Evolutionary conservation across 2,113 vertebrate genomes (phyloP).

Genomic region (Irena cyanogastra): DNA sequence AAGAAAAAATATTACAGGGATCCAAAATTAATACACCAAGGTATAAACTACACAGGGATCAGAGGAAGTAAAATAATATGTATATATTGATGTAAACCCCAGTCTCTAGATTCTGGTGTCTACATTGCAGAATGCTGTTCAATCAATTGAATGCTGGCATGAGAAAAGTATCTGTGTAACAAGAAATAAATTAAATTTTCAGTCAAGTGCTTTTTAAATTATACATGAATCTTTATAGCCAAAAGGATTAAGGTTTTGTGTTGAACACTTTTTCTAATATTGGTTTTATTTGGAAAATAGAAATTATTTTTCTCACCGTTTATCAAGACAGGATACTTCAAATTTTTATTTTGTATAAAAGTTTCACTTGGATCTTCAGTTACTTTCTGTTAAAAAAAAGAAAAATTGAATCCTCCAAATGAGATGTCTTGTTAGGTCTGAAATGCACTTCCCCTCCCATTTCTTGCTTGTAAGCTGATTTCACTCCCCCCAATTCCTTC

Average conservation of each 20-base stretch:
- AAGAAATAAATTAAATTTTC: neutral
- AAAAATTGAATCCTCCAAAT: neutral
- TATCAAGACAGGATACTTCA: neutral
- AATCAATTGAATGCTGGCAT: neutral
- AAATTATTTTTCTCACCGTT: neutral
- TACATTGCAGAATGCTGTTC: neutral
- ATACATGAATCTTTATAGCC: neutral
- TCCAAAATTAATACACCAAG: neutral
- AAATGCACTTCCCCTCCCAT: neutral
- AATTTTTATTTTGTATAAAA: neutral
- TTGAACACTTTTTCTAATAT: neutral
- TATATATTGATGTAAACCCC: neutral
- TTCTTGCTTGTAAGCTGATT: neutral
- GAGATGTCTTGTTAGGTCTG: neutral
- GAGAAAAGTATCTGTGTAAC: neutral
- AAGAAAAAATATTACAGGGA: neutral
- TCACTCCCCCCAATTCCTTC: neutral
- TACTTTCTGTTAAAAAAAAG: neutral
- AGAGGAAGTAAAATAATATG: neutral
- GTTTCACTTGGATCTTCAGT: neutral
- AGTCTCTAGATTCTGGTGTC: neutral
- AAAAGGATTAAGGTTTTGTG: neutral
- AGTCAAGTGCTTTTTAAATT: neutral
- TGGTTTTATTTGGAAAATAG: neutral
- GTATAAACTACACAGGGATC: neutral